Evolutionary conservation across 2,888 invertebrate species (phyloP).

Genomic region (Oscheius sp.): DNA sequence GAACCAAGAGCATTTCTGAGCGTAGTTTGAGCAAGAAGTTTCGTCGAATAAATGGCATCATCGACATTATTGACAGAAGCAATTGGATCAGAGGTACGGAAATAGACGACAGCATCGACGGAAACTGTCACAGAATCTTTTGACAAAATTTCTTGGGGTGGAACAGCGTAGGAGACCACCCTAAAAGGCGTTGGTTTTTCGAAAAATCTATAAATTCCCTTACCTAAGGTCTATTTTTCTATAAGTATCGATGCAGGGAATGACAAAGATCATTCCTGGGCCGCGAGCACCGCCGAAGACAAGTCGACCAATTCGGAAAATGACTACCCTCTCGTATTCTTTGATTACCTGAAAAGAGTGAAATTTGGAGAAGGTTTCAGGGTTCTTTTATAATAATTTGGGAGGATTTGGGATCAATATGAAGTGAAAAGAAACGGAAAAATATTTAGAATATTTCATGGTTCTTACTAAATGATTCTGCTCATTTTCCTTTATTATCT

Average conservation of each 20-base stretch:
- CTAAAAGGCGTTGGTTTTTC: constrained; percentile 37
- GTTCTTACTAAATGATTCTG: too few relatives aligned
- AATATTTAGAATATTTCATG: too few relatives aligned
- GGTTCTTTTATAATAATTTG: too few relatives aligned
- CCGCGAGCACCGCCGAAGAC: constrained; percentile 83
- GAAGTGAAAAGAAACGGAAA: too few relatives aligned
- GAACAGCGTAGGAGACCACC: constrained; percentile 73
- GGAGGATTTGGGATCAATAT: too few relatives aligned
- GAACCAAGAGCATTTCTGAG: constrained; percentile 83
- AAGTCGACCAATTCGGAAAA: constrained; percentile 87
- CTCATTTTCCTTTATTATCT: too few relatives aligned
- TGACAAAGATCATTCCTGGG: constrained; percentile 88
- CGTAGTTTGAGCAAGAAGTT: constrained; percentile 77
- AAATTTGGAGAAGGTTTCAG: neutral
- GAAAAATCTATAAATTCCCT: constrained; percentile 1
- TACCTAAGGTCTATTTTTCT: constrained; percentile 89
- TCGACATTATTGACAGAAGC: constrained; percentile 74
- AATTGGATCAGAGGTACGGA: constrained; percentile 70
- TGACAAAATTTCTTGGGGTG: constrained; percentile 73
- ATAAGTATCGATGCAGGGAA: constrained; percentile 91
- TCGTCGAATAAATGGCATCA: constrained; percentile 80
- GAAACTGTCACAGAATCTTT: constrained; percentile 72
- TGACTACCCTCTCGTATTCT: constrained; percentile 83
- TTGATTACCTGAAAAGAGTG: constrained; percentile 70
- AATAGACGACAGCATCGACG: constrained; percentile 71